Conservation (phyloP, 2,888 invertebrate genomes). For the Clivina fossor region DNA sequence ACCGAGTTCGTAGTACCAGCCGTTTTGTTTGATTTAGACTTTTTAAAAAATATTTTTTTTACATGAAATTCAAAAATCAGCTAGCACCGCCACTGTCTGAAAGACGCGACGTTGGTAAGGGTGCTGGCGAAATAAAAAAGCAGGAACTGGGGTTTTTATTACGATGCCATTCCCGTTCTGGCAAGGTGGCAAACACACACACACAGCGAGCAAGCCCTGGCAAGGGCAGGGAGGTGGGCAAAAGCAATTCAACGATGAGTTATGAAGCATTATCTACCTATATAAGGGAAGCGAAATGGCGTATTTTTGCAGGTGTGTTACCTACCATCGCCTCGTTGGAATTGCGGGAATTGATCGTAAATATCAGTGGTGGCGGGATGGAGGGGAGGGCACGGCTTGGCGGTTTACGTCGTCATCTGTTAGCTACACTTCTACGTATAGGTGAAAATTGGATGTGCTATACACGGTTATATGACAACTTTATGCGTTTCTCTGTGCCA, state of each 20-base stretch:
- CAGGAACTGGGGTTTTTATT: slow-evolving; percentile 28
- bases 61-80: too few species aligned
- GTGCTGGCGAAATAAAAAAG: slow-evolving; percentile 23
- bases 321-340: slow-evolving; percentile 45
- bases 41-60: too few species aligned
- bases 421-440: slow-evolving; percentile 46
- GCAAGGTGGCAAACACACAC: slow-evolving; percentile 47
- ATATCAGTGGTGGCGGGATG: too few species aligned
- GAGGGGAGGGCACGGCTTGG: too few species aligned
- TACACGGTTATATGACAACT: slow-evolving; percentile 29
- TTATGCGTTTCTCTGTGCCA: slow-evolving; percentile 13
- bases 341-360: slow-evolving; percentile 53
- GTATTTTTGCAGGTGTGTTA: slow-evolving; percentile 54
- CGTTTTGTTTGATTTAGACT: too few species aligned
- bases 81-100: not conserved
- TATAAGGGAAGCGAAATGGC: slow-evolving; percentile 51
- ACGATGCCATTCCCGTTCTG: too few species aligned
- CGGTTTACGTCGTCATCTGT: slow-evolving; percentile 54
- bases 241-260: slow-evolving; percentile 54
- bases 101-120: not conserved
- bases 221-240: slow-evolving; percentile 55
- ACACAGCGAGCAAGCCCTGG: slow-evolving; percentile 49
- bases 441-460: slow-evolving; percentile 36
- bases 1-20: too few species aligned
- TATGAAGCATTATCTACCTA: slow-evolving; percentile 55